Conservation (phyloP, 2,797 vertebrate species). For the Monodelphis domestica region DNA sequence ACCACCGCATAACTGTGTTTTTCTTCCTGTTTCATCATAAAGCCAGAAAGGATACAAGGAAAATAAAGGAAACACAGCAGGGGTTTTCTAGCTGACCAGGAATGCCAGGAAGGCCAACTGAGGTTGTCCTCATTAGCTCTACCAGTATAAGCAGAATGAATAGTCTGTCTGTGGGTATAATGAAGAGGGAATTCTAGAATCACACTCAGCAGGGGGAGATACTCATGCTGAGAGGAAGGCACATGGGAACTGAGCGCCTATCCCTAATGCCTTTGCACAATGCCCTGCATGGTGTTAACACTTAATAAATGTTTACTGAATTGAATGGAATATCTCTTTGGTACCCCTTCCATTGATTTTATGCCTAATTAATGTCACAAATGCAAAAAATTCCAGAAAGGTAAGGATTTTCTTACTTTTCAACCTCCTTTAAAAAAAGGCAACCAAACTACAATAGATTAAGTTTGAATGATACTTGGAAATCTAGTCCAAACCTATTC, state of each 20-base stretch:
- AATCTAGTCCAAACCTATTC: not conserved
- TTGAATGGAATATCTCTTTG: not conserved
- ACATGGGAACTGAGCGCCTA: not conserved
- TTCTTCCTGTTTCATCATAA: not conserved
- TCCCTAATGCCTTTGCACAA: not conserved
- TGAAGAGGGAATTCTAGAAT: not conserved
- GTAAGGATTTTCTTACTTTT: not conserved
- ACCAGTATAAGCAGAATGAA: constrained; percentile 1
- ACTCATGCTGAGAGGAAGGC: constrained; percentile 1
- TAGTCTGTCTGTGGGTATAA: constrained; percentile 3
- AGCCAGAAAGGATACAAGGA: not conserved
- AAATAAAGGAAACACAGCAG: not conserved
- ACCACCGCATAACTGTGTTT: not conserved
- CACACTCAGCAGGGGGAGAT: not conserved
- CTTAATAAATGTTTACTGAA: constrained; percentile 7
- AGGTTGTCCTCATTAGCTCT: constrained; percentile 5
- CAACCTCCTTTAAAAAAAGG: not conserved
- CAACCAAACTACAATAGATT: not conserved
- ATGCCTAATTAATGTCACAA: not conserved
- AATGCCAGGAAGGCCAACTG: constrained; percentile 1
- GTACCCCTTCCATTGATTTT: not conserved
- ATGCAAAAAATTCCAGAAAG: not conserved
- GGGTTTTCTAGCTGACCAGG: not conserved
- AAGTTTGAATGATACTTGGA: not conserved
- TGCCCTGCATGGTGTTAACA: not conserved